Evolutionary conservation across 2,113 vertebrate genomes (phyloP).

Genomic region (Butastur rufipennis): DNA sequence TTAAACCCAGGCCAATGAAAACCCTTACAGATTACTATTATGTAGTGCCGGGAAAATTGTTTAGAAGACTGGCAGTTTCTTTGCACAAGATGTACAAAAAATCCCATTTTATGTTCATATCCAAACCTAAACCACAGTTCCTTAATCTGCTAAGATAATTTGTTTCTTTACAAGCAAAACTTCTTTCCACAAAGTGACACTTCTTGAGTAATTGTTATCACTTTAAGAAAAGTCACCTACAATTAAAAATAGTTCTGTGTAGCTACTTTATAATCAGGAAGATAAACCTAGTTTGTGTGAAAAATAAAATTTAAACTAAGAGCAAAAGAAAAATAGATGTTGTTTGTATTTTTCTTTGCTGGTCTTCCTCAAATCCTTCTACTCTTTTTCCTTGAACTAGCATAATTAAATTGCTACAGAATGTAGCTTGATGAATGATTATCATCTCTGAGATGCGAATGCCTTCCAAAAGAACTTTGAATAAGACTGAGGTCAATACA

Average conservation of each 20-base stretch:
- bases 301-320: background rate
- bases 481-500: background rate
- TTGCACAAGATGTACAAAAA: background rate
- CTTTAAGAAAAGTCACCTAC: background rate
- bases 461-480: background rate
- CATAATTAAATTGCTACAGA: background rate
- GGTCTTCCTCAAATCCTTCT: background rate
- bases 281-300: background rate
- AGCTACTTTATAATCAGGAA: background rate
- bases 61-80: background rate
- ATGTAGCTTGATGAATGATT: background rate
- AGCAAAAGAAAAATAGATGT: background rate
- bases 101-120: background rate
- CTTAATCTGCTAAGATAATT: background rate
- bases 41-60: background rate
- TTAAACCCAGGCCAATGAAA: background rate
- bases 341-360: background rate
- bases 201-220: background rate
- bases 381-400: background rate
- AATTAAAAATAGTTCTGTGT: background rate
- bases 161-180: background rate
- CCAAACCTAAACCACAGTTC: background rate
- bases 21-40: background rate
- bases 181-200: background rate
- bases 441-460: background rate